Conservation (phyloP, 2,113 vertebrate species). For the Mobula birostris region DNA sequence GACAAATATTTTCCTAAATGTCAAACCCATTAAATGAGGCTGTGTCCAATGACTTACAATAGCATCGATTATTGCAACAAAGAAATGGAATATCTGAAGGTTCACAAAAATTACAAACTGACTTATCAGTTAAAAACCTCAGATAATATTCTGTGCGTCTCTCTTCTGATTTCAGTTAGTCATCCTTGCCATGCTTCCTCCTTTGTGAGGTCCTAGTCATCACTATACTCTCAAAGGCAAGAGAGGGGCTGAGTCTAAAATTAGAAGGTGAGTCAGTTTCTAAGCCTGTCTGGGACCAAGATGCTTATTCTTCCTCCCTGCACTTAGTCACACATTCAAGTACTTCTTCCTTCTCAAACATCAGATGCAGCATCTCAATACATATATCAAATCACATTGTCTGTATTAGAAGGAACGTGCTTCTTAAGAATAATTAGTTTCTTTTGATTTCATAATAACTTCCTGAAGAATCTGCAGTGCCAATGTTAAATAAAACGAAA, state of each 20-base stretch:
- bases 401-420: neutral
- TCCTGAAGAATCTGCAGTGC: neutral
- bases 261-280: neutral
- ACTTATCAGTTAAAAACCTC: neutral
- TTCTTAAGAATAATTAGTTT: neutral
- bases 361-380: neutral
- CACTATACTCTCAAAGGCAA: neutral
- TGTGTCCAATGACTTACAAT: neutral
- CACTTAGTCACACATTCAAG: neutral
- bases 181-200: neutral
- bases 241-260: neutral
- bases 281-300: neutral
- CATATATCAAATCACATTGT: neutral
- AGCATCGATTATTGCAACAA: neutral
- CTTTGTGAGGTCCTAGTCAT: neutral
- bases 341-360: neutral
- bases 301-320: neutral
- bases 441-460: neutral
- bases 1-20: constrained; percentile 28
- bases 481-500: neutral
- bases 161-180: neutral
- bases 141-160: neutral
- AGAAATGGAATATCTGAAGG: constrained; percentile 17
- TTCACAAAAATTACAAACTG: constrained; percentile 12
- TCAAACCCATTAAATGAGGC: constrained; percentile 13